These are phyloP conservation scores for Oscheius sp. DNA, from an alignment of 2,888 invertebrate genomes.

Conservation along the genomic window DNA sequence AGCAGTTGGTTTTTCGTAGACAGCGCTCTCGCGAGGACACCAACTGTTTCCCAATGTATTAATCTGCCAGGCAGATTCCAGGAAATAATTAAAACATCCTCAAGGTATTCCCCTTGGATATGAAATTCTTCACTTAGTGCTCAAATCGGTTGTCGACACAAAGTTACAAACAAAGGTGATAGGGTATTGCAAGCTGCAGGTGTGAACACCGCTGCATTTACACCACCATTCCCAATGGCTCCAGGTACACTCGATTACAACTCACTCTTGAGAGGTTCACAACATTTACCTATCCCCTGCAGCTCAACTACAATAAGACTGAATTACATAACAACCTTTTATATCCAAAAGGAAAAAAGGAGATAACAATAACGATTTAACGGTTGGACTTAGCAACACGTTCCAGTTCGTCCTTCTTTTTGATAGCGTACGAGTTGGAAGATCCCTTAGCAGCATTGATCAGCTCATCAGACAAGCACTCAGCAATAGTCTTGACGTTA, in stretches of 20 bases:
- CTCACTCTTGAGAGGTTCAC: background rate
- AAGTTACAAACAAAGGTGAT: background rate
- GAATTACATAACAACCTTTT: constrained; percentile 26
- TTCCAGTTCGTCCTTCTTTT: constrained; percentile 99
- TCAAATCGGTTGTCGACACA: no score
- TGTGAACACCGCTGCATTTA: constrained; percentile 15
- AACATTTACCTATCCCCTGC: background rate
- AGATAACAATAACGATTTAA: constrained; percentile 75
- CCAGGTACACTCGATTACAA: constrained; percentile 24
- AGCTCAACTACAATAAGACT: background rate
- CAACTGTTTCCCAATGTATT: constrained; percentile 32
- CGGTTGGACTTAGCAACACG: constrained; percentile 99
- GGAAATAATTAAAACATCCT: no score
- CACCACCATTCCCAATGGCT: constrained; percentile 4
- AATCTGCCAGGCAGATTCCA: constrained; percentile 17
- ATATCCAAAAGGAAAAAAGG: constrained; percentile 12
- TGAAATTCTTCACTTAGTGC: no score
- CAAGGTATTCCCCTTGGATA: no score
- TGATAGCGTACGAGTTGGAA: constrained; percentile 99
- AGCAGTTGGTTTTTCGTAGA: constrained; percentile 29
- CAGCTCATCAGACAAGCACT: constrained; percentile 98
- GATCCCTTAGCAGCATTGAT: constrained; percentile 99
- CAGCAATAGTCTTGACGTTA: constrained; percentile 99
- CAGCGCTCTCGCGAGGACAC: constrained; percentile 14
- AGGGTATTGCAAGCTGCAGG: constrained; percentile 1